Base-by-base conservation (phyloP, 2,113 vertebrate species). In the Pterocles orientalis region DNA sequence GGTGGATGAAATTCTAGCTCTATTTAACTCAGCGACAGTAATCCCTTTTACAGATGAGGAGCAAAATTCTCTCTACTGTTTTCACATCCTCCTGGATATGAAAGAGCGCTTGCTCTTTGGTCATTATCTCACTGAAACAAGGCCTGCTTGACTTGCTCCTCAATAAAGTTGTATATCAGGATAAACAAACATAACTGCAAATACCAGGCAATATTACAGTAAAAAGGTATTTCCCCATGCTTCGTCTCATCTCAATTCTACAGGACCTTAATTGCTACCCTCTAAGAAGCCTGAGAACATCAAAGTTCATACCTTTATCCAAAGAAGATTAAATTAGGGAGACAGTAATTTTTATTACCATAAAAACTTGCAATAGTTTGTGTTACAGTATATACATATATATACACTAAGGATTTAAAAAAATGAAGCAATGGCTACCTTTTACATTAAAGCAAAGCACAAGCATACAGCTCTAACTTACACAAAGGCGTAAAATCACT, bases 81-180 rank as follows among this genome's bases (percentile, higher is more conserved):
- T 77, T 68, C 0, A 0, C 14, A 58, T 47, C 6, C 17, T 11
- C 14, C 13, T 41, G 31, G 66, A 41, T 41, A 12, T 41, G 41
- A 41, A 13, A 41, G 13, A 41, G 41, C 36, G 34, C 7, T 47
- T 43, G 8, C 41, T n/a, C 73, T 57, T 85, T 25, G 8, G 23
- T 31, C 28, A 43, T 12, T 23, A 89, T 29, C 31, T 43, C 57
- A 84, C 26, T 18, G 24, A 79, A 92, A 78, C 8, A n/a, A 48
- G 57, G 82, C 18, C 25, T n/a, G 12, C 78, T 71, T 64, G 28
- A 69, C 10, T 36, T 66, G 48, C 17, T 53, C 16, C 25, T 31
- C 34, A 60, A 29, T 29, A 60, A 68, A 61, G 61, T 0, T 56
- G 18, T 1, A 0, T 21, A 26, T 61, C 14, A 61, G 50, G 43